Conservation (phyloP, 2,888 invertebrate species). For the Octonoba sinensis region DNA sequence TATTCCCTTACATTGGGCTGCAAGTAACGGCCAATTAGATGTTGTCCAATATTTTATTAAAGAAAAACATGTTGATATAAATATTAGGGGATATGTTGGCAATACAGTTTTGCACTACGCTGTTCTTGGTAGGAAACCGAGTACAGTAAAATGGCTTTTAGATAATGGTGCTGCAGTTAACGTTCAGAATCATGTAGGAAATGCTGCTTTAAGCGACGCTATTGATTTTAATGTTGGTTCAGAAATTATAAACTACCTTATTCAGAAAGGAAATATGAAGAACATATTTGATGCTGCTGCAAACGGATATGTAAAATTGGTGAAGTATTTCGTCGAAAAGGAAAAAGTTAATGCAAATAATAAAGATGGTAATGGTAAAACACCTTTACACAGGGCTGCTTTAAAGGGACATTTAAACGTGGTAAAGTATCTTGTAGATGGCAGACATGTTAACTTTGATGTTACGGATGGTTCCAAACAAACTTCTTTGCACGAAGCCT, state of each 20-base stretch:
- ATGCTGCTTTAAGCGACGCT: not conserved
- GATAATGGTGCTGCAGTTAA: not conserved
- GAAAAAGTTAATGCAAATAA: not conserved
- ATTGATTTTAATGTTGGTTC: not conserved
- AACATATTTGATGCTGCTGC: not conserved
- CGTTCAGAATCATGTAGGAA: not conserved
- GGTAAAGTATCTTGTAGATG: not conserved
- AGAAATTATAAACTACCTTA: not conserved
- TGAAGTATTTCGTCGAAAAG: not conserved
- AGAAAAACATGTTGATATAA: not conserved
- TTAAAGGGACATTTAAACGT: no score
- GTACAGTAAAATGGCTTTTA: no score
- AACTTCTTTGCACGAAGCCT: not conserved
- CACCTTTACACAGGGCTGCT: constrained; percentile 8
- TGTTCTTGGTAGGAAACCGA: no score
- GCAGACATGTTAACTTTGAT: not conserved
- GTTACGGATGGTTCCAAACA: not conserved
- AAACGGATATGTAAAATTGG: not conserved
- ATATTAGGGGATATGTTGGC: not conserved
- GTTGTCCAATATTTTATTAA: not conserved
- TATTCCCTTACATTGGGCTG: not conserved
- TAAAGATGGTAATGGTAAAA: not conserved
- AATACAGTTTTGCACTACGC: no score
- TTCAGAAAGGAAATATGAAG: not conserved
- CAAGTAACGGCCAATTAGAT: not conserved